Percentiles rank a stretch among this genome's conserved stretches.
Evolutionary conservation across 2,113 vertebrate genomes (phyloP).

Genomic region (Chrysochloris asiatica): DNA sequence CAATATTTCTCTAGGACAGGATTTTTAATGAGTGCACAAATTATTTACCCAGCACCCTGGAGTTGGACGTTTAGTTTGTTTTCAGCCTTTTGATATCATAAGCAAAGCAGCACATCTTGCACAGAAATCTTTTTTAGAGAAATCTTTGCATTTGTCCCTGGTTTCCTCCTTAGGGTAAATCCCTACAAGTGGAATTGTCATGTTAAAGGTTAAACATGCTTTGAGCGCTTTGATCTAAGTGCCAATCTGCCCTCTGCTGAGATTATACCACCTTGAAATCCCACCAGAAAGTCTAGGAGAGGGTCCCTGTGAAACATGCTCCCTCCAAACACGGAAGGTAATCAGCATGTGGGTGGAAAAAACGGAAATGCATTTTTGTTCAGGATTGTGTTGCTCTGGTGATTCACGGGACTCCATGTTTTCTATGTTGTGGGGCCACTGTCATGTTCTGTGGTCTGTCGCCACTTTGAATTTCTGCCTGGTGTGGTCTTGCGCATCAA

Average conservation of each 20-base stretch:
- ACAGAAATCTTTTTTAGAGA: neutral
- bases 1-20: neutral
- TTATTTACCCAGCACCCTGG: slow-evolving; percentile 52
- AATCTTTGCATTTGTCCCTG: neutral
- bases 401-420: neutral
- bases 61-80: neutral
- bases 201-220: slow-evolving; percentile 47
- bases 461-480: neutral
- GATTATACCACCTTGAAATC: fast-evolving
- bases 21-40: slow-evolving; percentile 35
- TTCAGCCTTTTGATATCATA: slow-evolving; percentile 42
- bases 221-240: neutral
- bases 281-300: fast-evolving
- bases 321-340: fast-evolving
- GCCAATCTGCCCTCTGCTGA: neutral
- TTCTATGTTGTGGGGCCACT: neutral
- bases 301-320: neutral
- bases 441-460: neutral
- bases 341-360: neutral
- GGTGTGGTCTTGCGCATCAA: neutral
- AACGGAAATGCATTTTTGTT: neutral
- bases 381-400: neutral
- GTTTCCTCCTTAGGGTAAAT: slow-evolving; percentile 40
- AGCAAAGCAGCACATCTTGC: neutral
- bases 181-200: neutral